Percentiles rank a stretch among this genome's conserved stretches.
Conservation (phyloP, 1,140 invertebrate genomes). For the Zeugodacus cucurbitae region DNA sequence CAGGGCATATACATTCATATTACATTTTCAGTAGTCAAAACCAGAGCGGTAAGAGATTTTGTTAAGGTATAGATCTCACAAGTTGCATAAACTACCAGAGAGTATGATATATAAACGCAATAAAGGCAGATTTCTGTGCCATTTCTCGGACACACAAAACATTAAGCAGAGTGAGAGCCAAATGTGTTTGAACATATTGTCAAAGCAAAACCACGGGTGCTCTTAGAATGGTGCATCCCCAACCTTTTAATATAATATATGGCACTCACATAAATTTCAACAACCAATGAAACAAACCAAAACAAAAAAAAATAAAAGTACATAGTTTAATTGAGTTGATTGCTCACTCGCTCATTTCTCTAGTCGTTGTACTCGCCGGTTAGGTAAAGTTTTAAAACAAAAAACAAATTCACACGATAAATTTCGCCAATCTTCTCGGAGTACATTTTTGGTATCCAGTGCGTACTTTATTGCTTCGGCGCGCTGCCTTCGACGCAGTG, state of each 20-base stretch:
- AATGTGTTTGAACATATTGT: no score
- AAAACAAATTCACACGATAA: slow-evolving; percentile 45
- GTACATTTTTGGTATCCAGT: slow-evolving; percentile 43
- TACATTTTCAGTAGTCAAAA: no score
- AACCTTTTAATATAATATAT: background rate
- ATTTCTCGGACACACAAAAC: no score
- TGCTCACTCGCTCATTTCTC: slow-evolving; percentile 41
- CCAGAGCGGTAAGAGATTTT: no score
- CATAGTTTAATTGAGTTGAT: background rate
- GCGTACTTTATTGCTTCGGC: slow-evolving; percentile 61
- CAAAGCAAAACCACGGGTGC: background rate
- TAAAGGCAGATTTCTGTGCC: no score
- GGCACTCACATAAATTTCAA: slow-evolving; percentile 42
- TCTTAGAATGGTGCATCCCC: background rate
- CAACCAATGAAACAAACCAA: slow-evolving; percentile 23
- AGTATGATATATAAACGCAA: no score
- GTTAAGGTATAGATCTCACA: no score
- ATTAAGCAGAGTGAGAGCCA: no score
- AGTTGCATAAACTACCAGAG: no score
- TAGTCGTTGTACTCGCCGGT: slow-evolving; percentile 1
- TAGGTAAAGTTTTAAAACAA: background rate
- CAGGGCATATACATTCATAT: no score
- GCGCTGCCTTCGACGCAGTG: slow-evolving; percentile 39
- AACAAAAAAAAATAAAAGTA: background rate
- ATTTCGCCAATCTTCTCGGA: slow-evolving; percentile 42